Evolutionary conservation across 2,113 vertebrate species (phyloP).

Genomic region (Sorex araneus): DNA sequence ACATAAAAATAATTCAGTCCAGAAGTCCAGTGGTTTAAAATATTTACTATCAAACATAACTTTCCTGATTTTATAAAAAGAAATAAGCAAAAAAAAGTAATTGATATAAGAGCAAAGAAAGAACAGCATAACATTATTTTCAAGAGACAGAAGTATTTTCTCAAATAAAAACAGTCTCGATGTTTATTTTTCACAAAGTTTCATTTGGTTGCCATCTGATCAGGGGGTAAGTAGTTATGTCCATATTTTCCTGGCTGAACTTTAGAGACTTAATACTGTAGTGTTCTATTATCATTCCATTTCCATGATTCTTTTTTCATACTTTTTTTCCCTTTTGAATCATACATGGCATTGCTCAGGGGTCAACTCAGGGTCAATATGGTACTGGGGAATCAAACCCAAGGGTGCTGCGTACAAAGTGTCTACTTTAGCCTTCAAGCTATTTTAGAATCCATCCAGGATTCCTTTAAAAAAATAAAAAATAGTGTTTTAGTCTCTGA

Average conservation of each 20-base stretch:
- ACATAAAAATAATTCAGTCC: not conserved
- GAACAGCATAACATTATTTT: not conserved
- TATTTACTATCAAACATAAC: slow-evolving; percentile 11
- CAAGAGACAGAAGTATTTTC: not conserved
- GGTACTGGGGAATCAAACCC: no score
- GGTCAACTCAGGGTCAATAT: no score
- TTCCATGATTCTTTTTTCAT: not conserved
- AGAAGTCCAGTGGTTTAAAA: not conserved
- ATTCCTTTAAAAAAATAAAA: no score
- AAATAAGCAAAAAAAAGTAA: slow-evolving; percentile 27
- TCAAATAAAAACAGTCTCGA: not conserved
- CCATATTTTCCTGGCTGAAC: not conserved
- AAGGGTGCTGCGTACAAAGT: no score
- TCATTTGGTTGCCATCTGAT: not conserved
- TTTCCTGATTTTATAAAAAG: not conserved
- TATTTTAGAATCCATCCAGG: no score
- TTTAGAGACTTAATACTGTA: not conserved
- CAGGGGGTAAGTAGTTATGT: not conserved
- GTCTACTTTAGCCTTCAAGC: no score
- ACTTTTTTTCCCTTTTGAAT: slow-evolving; percentile 4
- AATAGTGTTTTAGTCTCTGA: no score
- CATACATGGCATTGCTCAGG: not conserved
- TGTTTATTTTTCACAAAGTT: not conserved
- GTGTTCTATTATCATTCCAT: not conserved
- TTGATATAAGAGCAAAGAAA: not conserved